Conservation (phyloP, 2,113 vertebrate genomes). For the Antechinus flavipes region DNA sequence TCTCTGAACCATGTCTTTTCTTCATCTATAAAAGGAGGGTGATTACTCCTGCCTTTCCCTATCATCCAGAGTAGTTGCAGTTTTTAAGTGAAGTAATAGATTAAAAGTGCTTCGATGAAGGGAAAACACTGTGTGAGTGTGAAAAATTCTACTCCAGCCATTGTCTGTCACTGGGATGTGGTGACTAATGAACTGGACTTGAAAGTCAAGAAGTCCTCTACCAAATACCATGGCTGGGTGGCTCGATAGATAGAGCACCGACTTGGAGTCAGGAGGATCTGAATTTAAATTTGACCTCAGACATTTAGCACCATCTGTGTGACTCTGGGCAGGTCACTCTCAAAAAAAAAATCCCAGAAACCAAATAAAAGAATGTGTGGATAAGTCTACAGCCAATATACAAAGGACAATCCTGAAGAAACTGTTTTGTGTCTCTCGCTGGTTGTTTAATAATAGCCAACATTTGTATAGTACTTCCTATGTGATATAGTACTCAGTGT, state of each 20-base stretch:
- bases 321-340: too few relatives aligned
- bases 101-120: neutral
- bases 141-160: neutral
- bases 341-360: too few relatives aligned
- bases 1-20: neutral
- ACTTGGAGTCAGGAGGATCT: too few relatives aligned
- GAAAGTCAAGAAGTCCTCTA: neutral
- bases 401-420: neutral
- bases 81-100: neutral
- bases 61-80: too few relatives aligned
- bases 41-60: neutral
- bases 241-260: too few relatives aligned
- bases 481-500: neutral
- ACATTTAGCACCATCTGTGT: too few relatives aligned
- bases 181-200: neutral
- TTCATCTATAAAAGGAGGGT: neutral
- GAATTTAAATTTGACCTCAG: too few relatives aligned
- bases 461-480: neutral
- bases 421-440: neutral
- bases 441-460: neutral
- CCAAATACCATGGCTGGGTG: too few relatives aligned
- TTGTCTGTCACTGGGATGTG: neutral
- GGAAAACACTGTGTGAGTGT: neutral
- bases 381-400: too few relatives aligned
- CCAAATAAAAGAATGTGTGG: too few relatives aligned